These are phyloP conservation scores for Salvator merianae DNA, from an alignment of 2,113 vertebrate species.

Conservation along the genomic window DNA sequence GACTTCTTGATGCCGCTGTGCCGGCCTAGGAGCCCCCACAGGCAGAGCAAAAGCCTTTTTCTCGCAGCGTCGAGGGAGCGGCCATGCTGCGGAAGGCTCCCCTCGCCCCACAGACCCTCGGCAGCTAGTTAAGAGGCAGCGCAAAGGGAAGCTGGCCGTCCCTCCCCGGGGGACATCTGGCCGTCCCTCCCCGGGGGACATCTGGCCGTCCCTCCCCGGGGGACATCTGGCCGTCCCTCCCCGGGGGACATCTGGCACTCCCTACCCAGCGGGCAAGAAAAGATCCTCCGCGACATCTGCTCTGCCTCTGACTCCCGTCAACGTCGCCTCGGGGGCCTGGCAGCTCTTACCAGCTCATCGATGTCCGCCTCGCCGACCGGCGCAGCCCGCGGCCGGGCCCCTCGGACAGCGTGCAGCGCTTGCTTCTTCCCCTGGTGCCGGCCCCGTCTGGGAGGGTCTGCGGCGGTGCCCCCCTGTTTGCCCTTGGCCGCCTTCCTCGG, in stretches of 20 bases:
- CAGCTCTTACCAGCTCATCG: constrained; percentile 89
- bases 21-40: too few relatives aligned
- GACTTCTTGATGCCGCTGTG: too few relatives aligned
- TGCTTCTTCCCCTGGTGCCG: constrained; percentile 84
- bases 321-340: constrained; percentile 3
- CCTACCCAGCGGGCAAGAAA: background rate
- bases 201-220: too few relatives aligned
- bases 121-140: too few relatives aligned
- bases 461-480: constrained; percentile 68
- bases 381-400: constrained; percentile 69
- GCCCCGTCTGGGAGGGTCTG: constrained; percentile 68
- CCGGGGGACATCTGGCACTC: background rate
- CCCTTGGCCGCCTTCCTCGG: constrained; percentile 81
- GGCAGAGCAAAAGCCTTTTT: too few relatives aligned
- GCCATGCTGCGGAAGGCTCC: too few relatives aligned
- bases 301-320: constrained; percentile 8
- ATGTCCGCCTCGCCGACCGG: constrained; percentile 85
- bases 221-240: too few relatives aligned
- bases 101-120: too few relatives aligned
- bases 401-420: constrained; percentile 62
- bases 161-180: too few relatives aligned
- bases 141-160: too few relatives aligned
- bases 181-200: too few relatives aligned
- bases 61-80: too few relatives aligned
- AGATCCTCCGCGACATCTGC: constrained; percentile 30